A percentile compares a stretch with the other conserved stretches of the same genome.
phyloP scores from a whole-genome alignment of 2,888 invertebrate species.

The Ornithoptera priamus region DNA sequence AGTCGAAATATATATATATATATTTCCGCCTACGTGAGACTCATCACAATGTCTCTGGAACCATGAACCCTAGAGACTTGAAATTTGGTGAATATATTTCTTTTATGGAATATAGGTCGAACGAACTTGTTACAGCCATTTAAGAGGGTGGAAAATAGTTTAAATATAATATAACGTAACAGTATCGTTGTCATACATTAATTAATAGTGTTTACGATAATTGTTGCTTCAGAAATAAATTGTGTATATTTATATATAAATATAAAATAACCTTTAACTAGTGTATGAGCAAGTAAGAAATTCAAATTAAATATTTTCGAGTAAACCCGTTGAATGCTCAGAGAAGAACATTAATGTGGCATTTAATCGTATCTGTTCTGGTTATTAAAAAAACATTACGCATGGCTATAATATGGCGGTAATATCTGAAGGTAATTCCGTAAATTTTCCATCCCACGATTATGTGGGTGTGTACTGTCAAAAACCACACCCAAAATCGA shows the following conservation, averaged over 20 bases:
- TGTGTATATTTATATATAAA: not conserved
- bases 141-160: no score
- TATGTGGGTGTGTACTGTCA: slow-evolving; percentile 29
- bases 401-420: slow-evolving; percentile 26
- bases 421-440: slow-evolving; percentile 28
- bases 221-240: slow-evolving; percentile 8
- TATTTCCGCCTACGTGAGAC: no score
- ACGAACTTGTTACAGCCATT: no score
- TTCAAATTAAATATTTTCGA: slow-evolving; percentile 26
- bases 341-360: slow-evolving; percentile 20
- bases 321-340: slow-evolving; percentile 22
- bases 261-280: slow-evolving; percentile 7
- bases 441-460: slow-evolving; percentile 29
- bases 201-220: no score
- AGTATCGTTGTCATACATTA: no score
- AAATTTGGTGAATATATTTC: no score
- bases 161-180: no score
- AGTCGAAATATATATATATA: no score
- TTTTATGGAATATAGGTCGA: no score
- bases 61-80: no score
- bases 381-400: slow-evolving; percentile 29
- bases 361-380: slow-evolving; percentile 29
- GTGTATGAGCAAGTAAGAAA: slow-evolving; percentile 10
- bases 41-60: no score
- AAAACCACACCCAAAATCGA: slow-evolving; percentile 31